These are phyloP conservation scores for Nymphalis urticae DNA, from an alignment of 2,888 invertebrate species.

Conservation along the genomic window DNA sequence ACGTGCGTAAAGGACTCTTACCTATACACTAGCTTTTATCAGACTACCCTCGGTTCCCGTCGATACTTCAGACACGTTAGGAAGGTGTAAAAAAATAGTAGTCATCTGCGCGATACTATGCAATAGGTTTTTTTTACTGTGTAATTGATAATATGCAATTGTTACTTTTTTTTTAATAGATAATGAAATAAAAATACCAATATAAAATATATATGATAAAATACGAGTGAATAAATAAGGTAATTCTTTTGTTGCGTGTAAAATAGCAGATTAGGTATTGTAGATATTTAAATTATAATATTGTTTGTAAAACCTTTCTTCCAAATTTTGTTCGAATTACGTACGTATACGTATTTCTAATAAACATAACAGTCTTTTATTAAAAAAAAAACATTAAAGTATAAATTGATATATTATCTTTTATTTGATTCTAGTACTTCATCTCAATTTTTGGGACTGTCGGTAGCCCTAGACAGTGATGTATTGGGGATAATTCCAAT, in stretches of 20 bases:
- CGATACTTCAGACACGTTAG: slow-evolving; percentile 41
- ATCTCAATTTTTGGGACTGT: background rate
- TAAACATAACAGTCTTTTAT: no score
- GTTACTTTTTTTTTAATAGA: no score
- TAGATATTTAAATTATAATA: no score
- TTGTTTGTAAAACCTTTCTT: no score
- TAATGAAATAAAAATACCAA: no score
- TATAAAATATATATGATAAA: no score
- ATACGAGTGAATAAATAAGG: no score
- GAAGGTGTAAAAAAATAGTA: slow-evolving; percentile 47
- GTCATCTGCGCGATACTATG: slow-evolving; percentile 46
- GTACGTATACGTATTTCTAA: no score
- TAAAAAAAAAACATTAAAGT: background rate
- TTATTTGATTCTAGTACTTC: background rate
- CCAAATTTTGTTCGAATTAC: no score
- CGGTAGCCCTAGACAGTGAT: slow-evolving; percentile 3
- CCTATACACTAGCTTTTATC: slow-evolving; percentile 26
- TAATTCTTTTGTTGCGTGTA: no score
- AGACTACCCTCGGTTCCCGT: slow-evolving; percentile 25
- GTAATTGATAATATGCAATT: background rate
- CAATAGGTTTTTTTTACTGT: slow-evolving; percentile 15
- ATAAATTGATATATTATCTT: background rate
- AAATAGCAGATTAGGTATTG: no score
- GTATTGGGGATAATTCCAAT: slow-evolving; percentile 12
- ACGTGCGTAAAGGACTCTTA: slow-evolving; percentile 23